Conservation (phyloP, 2,888 invertebrate genomes). For the Tribolium freemani region DNA sequence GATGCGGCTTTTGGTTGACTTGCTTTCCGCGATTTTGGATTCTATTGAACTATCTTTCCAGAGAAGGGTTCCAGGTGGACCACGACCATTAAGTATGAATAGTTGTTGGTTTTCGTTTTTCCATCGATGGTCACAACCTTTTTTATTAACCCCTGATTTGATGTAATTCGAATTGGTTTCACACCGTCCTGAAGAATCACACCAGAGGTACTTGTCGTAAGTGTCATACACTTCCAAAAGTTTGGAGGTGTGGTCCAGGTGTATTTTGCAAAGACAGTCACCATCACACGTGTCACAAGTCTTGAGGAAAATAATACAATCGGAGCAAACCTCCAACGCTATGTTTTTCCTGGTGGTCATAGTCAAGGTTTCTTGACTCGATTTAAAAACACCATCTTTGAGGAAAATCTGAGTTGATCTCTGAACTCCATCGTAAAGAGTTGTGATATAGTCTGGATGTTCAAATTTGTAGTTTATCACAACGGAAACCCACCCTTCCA, state of each 20-base stretch:
- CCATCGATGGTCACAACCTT: slow-evolving; percentile 50
- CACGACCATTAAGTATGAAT: slow-evolving; percentile 21
- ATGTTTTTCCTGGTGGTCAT: slow-evolving; percentile 44
- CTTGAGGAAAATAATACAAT: slow-evolving; percentile 48
- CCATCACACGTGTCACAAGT: slow-evolving; percentile 48
- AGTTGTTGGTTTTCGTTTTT: slow-evolving; percentile 46
- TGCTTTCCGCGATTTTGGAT: slow-evolving; percentile 1
- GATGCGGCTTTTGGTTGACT: neutral
- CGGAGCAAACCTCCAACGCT: slow-evolving; percentile 38
- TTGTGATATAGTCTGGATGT: slow-evolving; percentile 54
- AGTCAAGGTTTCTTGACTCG: neutral
- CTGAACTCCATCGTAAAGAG: slow-evolving; percentile 43
- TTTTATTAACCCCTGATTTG: slow-evolving; percentile 42
- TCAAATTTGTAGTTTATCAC: slow-evolving; percentile 51
- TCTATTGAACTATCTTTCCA: slow-evolving; percentile 46
- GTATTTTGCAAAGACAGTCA: slow-evolving; percentile 18
- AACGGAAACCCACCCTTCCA: slow-evolving; percentile 55
- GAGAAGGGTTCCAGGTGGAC: slow-evolving; percentile 44
- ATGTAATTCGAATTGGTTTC: slow-evolving; percentile 47
- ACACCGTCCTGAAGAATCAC: slow-evolving; percentile 52
- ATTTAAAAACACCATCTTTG: neutral
- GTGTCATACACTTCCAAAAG: slow-evolving; percentile 52
- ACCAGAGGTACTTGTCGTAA: slow-evolving; percentile 53
- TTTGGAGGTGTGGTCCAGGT: neutral
- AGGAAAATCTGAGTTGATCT: slow-evolving; percentile 12